These are phyloP conservation scores for Amblyraja radiata DNA, from an alignment of 2,797 vertebrate species.

Conservation along the genomic window DNA sequence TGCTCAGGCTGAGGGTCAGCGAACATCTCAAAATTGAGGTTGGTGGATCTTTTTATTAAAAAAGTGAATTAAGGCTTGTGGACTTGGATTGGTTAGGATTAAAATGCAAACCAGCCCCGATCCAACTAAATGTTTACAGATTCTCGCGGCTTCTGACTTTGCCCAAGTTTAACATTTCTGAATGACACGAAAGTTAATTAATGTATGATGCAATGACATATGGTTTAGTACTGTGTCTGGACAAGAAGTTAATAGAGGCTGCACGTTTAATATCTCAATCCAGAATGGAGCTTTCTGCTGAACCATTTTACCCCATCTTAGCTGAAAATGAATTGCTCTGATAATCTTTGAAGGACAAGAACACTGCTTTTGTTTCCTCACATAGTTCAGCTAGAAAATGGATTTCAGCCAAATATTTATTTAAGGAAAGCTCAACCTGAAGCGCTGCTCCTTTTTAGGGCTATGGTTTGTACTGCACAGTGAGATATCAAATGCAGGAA, in stretches of 20 bases:
- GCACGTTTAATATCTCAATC: background rate
- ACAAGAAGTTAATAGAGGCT: background rate
- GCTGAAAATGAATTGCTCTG: background rate
- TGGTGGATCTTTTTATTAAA: background rate
- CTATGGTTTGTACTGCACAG: background rate
- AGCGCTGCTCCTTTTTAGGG: background rate
- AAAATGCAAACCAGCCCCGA: too few species aligned
- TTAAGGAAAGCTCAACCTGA: background rate
- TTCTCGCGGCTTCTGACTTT: background rate
- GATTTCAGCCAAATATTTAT: slow-evolving; percentile 23
- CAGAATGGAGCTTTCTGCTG: background rate
- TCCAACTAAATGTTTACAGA: background rate
- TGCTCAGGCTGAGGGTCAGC: background rate
- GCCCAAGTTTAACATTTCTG: background rate
- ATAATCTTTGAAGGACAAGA: background rate
- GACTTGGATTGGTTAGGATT: background rate
- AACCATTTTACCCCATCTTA: background rate
- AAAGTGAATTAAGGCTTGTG: background rate
- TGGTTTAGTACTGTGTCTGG: background rate
- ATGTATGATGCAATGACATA: background rate
- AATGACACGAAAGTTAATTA: background rate
- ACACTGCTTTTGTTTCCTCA: background rate
- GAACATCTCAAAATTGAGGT: background rate
- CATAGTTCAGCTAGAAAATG: background rate
- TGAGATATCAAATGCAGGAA: background rate